Evolutionary conservation across 2,888 invertebrate genomes (phyloP).

Genomic region (Leptopilina syphax): DNA sequence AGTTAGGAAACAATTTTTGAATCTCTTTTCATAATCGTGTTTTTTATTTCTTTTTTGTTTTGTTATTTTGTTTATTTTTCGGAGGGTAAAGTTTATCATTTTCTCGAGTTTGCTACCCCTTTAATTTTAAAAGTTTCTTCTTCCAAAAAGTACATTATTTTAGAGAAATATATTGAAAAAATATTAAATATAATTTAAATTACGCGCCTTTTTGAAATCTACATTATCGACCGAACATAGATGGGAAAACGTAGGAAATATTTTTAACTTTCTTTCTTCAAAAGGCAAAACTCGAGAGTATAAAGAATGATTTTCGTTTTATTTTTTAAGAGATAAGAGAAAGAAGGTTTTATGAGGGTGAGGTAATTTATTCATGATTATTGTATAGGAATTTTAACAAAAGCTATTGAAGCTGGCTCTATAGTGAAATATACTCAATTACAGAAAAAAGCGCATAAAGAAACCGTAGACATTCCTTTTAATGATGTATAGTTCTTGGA

Average conservation of each 20-base stretch:
- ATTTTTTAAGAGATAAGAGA: background rate
- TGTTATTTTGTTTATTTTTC: background rate
- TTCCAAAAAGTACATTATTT: too few species aligned
- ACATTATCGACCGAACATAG: too few species aligned
- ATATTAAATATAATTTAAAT: too few species aligned
- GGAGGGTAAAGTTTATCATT: background rate
- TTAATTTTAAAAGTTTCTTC: too few species aligned
- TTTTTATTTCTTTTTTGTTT: background rate
- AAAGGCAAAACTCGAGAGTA: too few species aligned
- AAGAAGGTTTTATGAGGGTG: too few species aligned
- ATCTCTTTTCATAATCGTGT: constrained; percentile 35
- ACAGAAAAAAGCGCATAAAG: constrained; percentile 38
- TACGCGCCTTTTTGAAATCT: too few species aligned
- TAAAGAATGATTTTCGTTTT: background rate
- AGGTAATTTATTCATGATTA: constrained; percentile 22
- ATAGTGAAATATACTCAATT: constrained; percentile 56
- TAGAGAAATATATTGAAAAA: too few species aligned
- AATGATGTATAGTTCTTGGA: constrained; percentile 52
- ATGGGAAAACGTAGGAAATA: too few species aligned
- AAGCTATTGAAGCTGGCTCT: constrained; percentile 51
- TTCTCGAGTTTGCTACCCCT: background rate
- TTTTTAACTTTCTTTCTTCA: too few species aligned
- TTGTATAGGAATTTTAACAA: constrained; percentile 42
- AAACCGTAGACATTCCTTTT: constrained; percentile 59
- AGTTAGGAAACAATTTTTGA: constrained; percentile 53